Evolutionary conservation across 2,888 invertebrate species (phyloP), one percentile per base, ranked within the genome.

Genomic region (Acleris holmiana): DNA sequence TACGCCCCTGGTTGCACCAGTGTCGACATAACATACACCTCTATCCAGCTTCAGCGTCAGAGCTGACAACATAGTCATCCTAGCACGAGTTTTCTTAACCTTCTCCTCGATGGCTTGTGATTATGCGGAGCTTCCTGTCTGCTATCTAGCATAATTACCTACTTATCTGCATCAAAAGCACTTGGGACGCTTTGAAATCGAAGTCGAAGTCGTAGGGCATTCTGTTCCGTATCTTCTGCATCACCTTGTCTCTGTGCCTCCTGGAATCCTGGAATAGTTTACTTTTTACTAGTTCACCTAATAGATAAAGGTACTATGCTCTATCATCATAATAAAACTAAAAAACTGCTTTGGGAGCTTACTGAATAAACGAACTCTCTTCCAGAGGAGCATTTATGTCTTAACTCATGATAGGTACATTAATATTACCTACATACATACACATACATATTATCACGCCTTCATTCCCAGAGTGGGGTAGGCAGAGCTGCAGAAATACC

Each of bases 341-440:
- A 69, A 70, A 40, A 69, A 71, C 5, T 71, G 66, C 50, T 65
- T 40, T 8, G 71, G 59, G 15, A 72, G 65, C 17, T 70, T 69
- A 41, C 69, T 71, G 49, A 72, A 44, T 53, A 72, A 8, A 71
- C 23, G 21, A 72, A 71, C 55, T 71, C 70, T 70, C 72, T 0
- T 70, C 71, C 25, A 71, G 61, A 41, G 68, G 67, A 19, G 71
- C 55, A 4, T 60, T 64, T 53, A 71, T 71, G 17, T 70, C n/a
- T n/a, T n/a, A n/a, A n/a, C n/a, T n/a, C n/a, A n/a, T n/a, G n/a
- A n/a, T n/a, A n/a, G n/a, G n/a, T n/a, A n/a, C n/a, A n/a, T n/a
- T n/a, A n/a, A n/a, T n/a, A n/a, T n/a, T n/a, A n/a, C n/a, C n/a
- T n/a, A n/a, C n/a, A n/a, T n/a, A n/a, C n/a, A n/a, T n/a, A n/a